A percentile compares a stretch with the other conserved stretches of the same genome.
Conservation (phyloP, 2,888 invertebrate species). For the Pandemis heparana region DNA sequence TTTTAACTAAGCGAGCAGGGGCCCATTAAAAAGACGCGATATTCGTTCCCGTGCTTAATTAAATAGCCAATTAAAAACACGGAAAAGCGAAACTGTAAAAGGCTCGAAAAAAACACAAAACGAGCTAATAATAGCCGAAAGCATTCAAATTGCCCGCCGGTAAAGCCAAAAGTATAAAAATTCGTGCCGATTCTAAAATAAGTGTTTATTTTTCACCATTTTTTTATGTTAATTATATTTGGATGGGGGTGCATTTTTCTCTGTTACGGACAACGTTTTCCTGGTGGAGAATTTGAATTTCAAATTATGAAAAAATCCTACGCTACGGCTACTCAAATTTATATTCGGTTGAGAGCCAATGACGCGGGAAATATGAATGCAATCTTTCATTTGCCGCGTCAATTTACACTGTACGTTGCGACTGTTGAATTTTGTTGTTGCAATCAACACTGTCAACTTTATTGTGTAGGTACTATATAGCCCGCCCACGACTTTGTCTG, state of each 20-base stretch:
- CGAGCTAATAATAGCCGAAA: constrained; percentile 44
- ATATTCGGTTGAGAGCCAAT: constrained; percentile 73
- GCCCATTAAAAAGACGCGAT: constrained; percentile 15
- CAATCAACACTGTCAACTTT: constrained; percentile 6
- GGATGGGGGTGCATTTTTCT: constrained; percentile 72
- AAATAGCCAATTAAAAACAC: constrained; percentile 30
- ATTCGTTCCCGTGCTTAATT: constrained; percentile 6
- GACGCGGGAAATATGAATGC: constrained; percentile 74
- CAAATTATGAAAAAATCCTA: constrained; percentile 75
- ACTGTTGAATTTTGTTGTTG: constrained; percentile 45
- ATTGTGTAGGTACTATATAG: too few species aligned
- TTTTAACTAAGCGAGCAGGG: constrained; percentile 2
- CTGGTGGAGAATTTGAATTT: constrained; percentile 75
- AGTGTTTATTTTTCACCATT: constrained; percentile 69
- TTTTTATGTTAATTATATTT: constrained; percentile 78
- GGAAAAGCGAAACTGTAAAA: constrained; percentile 27
- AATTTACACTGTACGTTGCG: constrained; percentile 63
- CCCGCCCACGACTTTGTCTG: too few species aligned
- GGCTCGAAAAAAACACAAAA: constrained; percentile 20
- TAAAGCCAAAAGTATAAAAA: constrained; percentile 50
- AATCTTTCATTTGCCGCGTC: constrained; percentile 71
- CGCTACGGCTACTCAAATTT: constrained; percentile 74
- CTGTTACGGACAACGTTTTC: constrained; percentile 70
- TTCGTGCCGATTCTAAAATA: constrained; percentile 56
- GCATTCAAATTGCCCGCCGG: constrained; percentile 53